phyloP scores from a whole-genome alignment of 2,888 invertebrate species.

The Mystacides longicornis region DNA sequence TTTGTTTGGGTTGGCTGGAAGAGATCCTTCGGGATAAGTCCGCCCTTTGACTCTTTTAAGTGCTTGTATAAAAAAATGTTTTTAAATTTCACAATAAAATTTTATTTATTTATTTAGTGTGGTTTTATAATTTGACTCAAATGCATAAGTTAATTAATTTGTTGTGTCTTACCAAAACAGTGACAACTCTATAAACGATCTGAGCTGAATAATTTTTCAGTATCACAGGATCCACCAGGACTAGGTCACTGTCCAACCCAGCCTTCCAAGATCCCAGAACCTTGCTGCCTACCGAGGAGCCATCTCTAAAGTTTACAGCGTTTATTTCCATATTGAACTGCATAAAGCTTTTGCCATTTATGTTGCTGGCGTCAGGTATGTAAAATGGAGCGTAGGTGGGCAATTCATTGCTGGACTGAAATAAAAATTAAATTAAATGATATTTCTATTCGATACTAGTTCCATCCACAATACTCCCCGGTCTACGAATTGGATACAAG shows the following conservation, averaged over 20 bases:
- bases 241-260: conserved; percentile 60
- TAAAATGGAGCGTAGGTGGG: conserved; percentile 64
- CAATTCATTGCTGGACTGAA: conserved; percentile 41
- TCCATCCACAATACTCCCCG: no score
- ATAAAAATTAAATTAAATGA: background rate
- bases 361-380: conserved; percentile 52
- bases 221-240: conserved; percentile 55
- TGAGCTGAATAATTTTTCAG: conserved; percentile 72
- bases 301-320: conserved; percentile 63
- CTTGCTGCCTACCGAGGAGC: conserved; percentile 64
- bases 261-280: conserved; percentile 72
- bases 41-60: no score
- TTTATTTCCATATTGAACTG: conserved; percentile 66
- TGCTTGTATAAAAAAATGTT: no score
- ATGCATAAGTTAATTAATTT: background rate
- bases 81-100: no score
- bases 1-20: no score
- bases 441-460: background rate
- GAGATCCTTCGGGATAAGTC: no score
- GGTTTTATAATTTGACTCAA: no score
- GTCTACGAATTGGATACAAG: no score
- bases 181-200: conserved; percentile 79
- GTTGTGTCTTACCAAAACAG: conserved; percentile 60
- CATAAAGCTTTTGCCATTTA: conserved; percentile 68
- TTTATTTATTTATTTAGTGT: no score